Base-by-base conservation (phyloP, 2,113 vertebrate species). In the Hippoglossus stenolepis region DNA sequence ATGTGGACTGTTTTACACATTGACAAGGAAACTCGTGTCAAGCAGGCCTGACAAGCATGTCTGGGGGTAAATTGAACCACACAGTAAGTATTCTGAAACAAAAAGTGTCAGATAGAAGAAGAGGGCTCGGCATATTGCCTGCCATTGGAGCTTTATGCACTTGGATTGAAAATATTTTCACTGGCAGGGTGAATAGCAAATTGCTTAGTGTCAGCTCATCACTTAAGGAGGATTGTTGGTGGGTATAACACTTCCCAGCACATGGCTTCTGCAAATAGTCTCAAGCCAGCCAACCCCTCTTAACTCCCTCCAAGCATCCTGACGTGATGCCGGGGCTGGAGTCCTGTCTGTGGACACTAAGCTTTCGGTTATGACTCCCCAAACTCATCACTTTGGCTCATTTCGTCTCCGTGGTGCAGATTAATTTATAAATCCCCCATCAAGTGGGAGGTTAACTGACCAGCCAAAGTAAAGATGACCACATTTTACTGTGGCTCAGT, bases 181-280 rank as follows among this genome's bases (percentile, higher is more conserved):
- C 85, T 86, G 89, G 65, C 85, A 80, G 87, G 81, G 82, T 85
- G 89, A 91, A 91, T 85, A 66, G 87, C 73, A 90, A 90, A 93
- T 92, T 90, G 83, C 87, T 93, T 88, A 83, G 89, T 93, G 89
- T 91, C 89, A 91, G 85, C 91, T 91, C 87, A 90, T 92, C 88
- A 91, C 89, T 90, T 90, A 87, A 90, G 87, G 85, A 88, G 87
- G 87, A 86, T 90, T 89, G 89, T 84, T 85, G 90, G 85, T 87
- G 84, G 89, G 73, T 87, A 73, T 92, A 90, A 90, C 81, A 79
- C 83, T 84, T 84, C 73, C 83, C 72, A 70, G 82, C 79, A 80
- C 87, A 87, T 76, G 79, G 82, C 75, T 85, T 88, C 79, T 89
- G 61, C 81, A 87, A 91, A 90, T 87, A 83, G 73, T 83, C 82